Evolutionary conservation across 2,888 invertebrate genomes (phyloP).

Genomic region (Labia minor): DNA sequence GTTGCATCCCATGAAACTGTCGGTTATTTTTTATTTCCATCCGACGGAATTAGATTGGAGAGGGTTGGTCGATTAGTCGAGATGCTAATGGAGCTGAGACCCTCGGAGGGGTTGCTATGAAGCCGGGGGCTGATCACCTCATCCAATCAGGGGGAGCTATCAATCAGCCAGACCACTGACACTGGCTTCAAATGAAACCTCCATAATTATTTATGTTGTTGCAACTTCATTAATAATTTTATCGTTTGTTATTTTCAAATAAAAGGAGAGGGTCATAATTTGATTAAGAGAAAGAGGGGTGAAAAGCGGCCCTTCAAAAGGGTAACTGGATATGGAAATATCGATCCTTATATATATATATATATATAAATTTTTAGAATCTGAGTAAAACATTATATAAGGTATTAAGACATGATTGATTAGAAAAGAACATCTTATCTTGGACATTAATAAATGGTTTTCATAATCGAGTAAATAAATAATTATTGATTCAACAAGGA

Average conservation of each 20-base stretch:
- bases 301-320: too few relatives aligned
- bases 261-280: background rate
- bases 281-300: background rate
- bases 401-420: too few relatives aligned
- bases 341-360: too few relatives aligned
- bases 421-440: too few relatives aligned
- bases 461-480: too few relatives aligned
- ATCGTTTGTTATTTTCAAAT: constrained; percentile 7
- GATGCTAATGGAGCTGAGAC: background rate
- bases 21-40: too few relatives aligned
- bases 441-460: too few relatives aligned
- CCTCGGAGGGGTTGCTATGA: background rate
- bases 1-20: too few relatives aligned
- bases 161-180: background rate
- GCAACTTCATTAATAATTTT: constrained; percentile 13
- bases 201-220: constrained; percentile 8
- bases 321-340: too few relatives aligned
- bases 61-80: background rate
- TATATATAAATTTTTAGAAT: too few relatives aligned
- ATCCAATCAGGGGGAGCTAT: background rate
- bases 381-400: too few relatives aligned
- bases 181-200: background rate
- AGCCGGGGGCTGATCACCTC: background rate
- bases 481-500: too few relatives aligned
- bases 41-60: background rate